Evolutionary conservation across 2,113 vertebrate genomes (phyloP).

Genomic region (Etheostoma spectabile): DNA sequence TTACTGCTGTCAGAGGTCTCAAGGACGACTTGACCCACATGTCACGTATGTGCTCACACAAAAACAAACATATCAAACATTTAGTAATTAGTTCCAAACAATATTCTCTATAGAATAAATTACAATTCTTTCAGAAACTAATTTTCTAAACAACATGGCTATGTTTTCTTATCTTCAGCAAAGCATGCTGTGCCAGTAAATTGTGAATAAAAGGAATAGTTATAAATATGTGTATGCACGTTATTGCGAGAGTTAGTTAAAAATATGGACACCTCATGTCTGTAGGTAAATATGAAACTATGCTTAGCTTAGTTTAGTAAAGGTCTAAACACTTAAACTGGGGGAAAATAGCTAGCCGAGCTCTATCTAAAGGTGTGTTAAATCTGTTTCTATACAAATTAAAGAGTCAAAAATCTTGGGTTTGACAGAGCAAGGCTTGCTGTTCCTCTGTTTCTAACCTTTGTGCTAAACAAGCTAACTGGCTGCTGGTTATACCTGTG

Average conservation of each 20-base stretch:
- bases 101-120: background rate
- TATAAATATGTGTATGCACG: background rate
- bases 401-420: no score
- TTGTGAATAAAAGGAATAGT: background rate
- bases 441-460: background rate
- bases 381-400: no score
- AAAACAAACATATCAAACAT: background rate
- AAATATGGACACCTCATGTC: background rate
- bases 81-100: background rate
- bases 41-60: background rate
- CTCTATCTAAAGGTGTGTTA: background rate
- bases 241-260: background rate
- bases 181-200: background rate
- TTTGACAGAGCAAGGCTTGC: background rate
- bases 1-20: conserved; percentile 38
- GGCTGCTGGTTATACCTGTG: background rate
- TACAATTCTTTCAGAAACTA: no score
- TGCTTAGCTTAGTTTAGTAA: no score
- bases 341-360: background rate
- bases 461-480: background rate
- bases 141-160: background rate
- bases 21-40: conserved; percentile 34
- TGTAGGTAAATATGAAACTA: background rate
- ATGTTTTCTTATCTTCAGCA: background rate
- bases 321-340: background rate